phyloP scores from a whole-genome alignment of 2,888 invertebrate genomes.

The Eubasilissa splendida region DNA sequence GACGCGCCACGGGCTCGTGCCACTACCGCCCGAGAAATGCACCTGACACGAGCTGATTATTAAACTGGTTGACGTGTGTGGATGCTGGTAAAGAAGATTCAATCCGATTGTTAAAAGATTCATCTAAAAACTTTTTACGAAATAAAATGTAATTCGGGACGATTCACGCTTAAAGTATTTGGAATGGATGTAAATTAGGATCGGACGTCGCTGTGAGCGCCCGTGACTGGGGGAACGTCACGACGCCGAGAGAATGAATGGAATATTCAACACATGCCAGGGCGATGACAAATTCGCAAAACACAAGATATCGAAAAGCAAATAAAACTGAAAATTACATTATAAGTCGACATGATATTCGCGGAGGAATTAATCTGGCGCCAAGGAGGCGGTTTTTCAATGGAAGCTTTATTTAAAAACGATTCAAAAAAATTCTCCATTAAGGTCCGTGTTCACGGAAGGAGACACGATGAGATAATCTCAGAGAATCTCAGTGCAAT shows the following conservation, averaged over 20 bases:
- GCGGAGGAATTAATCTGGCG: slow-evolving; percentile 26
- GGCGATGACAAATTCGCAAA: slow-evolving; percentile 18
- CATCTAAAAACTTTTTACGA: no score
- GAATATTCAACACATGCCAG: slow-evolving; percentile 17
- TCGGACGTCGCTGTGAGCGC: background rate
- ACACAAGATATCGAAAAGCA: slow-evolving; percentile 14
- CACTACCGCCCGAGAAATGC: no score
- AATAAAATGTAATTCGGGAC: background rate
- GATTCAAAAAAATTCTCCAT: background rate
- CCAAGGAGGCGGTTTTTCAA: slow-evolving; percentile 6
- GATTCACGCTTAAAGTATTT: background rate
- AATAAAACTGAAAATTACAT: slow-evolving; percentile 33
- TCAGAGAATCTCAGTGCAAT: no score
- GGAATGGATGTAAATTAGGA: slow-evolving; percentile 3
- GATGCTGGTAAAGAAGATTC: no score
- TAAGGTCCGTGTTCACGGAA: no score
- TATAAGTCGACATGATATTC: slow-evolving; percentile 2
- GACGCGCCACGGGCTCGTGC: no score
- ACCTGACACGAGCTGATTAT: no score
- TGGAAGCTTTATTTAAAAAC: background rate
- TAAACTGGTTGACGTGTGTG: no score
- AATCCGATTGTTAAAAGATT: no score
- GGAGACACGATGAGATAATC: no score
- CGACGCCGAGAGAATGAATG: slow-evolving; percentile 18
- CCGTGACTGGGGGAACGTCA: slow-evolving; percentile 4